Conservation (phyloP, 2,113 vertebrate genomes). For the Myotis davidii region DNA sequence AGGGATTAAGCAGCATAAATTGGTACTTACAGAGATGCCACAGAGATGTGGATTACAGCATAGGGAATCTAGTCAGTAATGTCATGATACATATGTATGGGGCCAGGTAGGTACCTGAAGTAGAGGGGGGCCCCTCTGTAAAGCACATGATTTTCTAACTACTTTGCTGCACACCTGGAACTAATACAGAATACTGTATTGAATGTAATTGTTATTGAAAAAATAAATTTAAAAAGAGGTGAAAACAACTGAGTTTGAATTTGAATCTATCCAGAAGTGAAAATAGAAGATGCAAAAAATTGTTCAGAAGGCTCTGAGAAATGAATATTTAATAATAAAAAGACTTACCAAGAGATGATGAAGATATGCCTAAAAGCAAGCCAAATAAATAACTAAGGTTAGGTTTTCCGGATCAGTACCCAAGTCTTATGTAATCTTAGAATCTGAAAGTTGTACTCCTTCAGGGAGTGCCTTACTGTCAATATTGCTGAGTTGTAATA, state of each 20-base stretch:
- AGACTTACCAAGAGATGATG: not conserved
- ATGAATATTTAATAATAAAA: not conserved
- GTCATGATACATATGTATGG: not conserved
- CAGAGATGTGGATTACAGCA: not conserved
- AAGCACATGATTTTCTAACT: not conserved
- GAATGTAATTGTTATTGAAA: not conserved
- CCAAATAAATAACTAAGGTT: not conserved
- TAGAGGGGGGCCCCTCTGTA: not conserved
- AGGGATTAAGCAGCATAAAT: not conserved
- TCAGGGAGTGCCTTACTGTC: not conserved
- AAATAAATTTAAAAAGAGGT: not conserved
- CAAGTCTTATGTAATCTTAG: not conserved
- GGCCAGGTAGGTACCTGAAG: not conserved
- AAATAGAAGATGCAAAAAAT: not conserved
- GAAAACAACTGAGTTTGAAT: not conserved
- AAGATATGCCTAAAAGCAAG: constrained; percentile 1
- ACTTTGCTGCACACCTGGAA: not conserved
- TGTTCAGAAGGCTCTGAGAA: not conserved
- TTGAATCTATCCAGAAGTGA: not conserved
- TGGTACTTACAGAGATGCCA: not conserved
- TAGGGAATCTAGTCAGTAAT: not conserved
- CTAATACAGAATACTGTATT: not conserved
- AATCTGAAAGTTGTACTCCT: not conserved
- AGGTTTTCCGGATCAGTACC: not conserved
- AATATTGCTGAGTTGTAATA: not conserved